A percentile compares a stretch with the other conserved stretches of the same genome.
Conservation (phyloP, 2,113 vertebrate genomes). For the Collichthys lucidus region DNA sequence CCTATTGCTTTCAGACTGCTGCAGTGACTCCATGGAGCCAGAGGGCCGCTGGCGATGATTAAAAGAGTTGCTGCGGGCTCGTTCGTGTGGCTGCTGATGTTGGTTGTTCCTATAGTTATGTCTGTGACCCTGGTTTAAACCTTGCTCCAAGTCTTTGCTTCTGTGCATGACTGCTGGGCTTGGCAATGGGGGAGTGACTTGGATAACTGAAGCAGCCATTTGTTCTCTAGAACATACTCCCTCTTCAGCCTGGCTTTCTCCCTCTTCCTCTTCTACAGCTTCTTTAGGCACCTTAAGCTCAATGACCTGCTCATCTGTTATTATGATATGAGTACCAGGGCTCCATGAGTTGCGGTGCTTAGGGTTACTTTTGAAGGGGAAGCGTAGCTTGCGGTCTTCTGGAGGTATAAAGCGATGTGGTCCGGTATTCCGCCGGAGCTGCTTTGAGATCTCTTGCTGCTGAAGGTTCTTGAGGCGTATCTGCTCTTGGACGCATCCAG, state of each 20-base stretch:
- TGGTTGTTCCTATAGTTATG: slow-evolving; percentile 74
- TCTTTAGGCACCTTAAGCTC: slow-evolving; percentile 96
- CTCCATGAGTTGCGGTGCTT: slow-evolving; percentile 98
- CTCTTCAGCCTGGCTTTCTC: slow-evolving; percentile 72
- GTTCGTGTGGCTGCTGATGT: slow-evolving; percentile 80
- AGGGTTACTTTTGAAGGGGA: slow-evolving; percentile 97
- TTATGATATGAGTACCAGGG: slow-evolving; percentile 97
- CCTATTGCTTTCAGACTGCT: slow-evolving; percentile 77
- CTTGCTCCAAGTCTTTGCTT: slow-evolving; percentile 84
- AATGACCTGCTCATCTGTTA: slow-evolving; percentile 94
- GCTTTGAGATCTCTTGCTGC: slow-evolving; percentile 95
- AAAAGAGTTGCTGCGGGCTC: slow-evolving; percentile 95
- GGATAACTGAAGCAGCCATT: slow-evolving; percentile 70
- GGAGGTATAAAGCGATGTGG: slow-evolving; percentile 97
- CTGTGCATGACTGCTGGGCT: slow-evolving; percentile 77
- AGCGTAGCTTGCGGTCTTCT: slow-evolving; percentile 96
- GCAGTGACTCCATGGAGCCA: slow-evolving; percentile 84
- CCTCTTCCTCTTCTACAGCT: slow-evolving; percentile 83
- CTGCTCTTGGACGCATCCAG: slow-evolving; percentile 97
- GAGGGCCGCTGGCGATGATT: slow-evolving; percentile 86
- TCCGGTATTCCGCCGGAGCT: slow-evolving; percentile 91
- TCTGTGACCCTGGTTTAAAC: slow-evolving; percentile 81
- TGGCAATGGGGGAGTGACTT: slow-evolving; percentile 82
- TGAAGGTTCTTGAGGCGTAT: slow-evolving; percentile 94
- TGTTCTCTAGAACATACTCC: slow-evolving; percentile 45